Evolutionary conservation across 2,797 vertebrate species (phyloP), one percentile per base, ranked within the genome.

Genomic region (Cirrhinus mrigala): DNA sequence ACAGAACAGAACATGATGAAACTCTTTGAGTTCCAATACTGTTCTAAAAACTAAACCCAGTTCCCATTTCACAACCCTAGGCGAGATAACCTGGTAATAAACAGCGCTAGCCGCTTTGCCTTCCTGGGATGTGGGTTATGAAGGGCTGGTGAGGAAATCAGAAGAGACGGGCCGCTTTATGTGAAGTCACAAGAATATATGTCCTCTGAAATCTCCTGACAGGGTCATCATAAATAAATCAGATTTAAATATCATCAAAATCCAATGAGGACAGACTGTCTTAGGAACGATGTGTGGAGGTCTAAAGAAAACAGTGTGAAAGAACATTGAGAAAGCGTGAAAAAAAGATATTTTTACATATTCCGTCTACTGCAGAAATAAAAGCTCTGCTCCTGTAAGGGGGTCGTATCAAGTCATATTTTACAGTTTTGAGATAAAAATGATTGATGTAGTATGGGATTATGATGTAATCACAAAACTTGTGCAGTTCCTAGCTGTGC

Each of bases 231-330:
- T 80, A 85, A 76, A 85, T 71, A 86, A 80, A 83, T 85, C 83
- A 79, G 71, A 84, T 78, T 83, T 75, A 88, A 71, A 87, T 71
- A 84, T 76, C 81, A 52, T 85, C 50, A n/a, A 56, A 62, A n/a
- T 60, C 73, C 70, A 78, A 64, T 15, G 74, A 77, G 52, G 71
- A 70, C 77, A 82, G 77, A 80, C 15, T 12, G 60, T 58, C 46
- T 79, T 40, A 46, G 71, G 22, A 74, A 37, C 64, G 22, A 54
- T 48, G 70, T 54, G 56, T 18, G 44, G 48, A 68, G 48, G 27
- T 64, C 27, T 5, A 68, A 14, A 54, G 46, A 33, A 52, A 24
- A 37, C 24, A 54, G 40, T 20, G 33, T 44, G 68, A 70, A 48
- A 56, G 54, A 7, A 56, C 20, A 56, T 8, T 33, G 52, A 20